phyloP scores from a whole-genome alignment of 2,888 invertebrate genomes.

The Lobophora halterata region DNA sequence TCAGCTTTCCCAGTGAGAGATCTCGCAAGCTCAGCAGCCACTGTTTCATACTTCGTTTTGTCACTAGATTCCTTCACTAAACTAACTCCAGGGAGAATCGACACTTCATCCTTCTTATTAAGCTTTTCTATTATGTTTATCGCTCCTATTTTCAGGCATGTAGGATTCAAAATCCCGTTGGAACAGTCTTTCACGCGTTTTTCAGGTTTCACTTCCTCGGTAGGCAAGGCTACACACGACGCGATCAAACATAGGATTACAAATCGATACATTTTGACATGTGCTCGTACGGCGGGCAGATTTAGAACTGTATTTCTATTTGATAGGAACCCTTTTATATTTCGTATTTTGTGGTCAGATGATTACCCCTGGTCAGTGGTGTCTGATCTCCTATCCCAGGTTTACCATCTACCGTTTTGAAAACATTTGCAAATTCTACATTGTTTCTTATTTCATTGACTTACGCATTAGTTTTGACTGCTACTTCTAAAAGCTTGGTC shows the following conservation, averaged over 20 bases:
- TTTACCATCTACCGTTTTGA: constrained; percentile 25
- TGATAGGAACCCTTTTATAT: constrained; percentile 59
- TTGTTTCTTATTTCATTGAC: constrained; percentile 7
- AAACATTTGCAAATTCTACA: neutral
- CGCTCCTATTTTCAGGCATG: constrained; percentile 70
- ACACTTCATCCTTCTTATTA: constrained; percentile 63
- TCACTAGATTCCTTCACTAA: constrained; percentile 83
- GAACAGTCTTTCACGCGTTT: constrained; percentile 60
- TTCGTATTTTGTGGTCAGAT: constrained; percentile 56
- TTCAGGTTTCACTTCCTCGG: constrained; percentile 35
- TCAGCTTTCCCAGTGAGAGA: constrained; percentile 86
- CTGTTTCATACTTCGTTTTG: constrained; percentile 77
- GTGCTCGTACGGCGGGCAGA: constrained; percentile 38
- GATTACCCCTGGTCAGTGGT: constrained; percentile 51
- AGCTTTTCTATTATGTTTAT: constrained; percentile 66
- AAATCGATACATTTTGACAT: constrained; percentile 50
- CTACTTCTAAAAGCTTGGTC: constrained; percentile 9
- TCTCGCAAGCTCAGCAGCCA: constrained; percentile 83
- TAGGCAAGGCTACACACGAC: constrained; percentile 45
- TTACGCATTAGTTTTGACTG: constrained; percentile 33
- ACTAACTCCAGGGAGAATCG: constrained; percentile 77
- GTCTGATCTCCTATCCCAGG: constrained; percentile 40
- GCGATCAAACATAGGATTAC: constrained; percentile 32
- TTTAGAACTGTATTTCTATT: constrained; percentile 44
- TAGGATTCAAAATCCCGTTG: constrained; percentile 65